These are phyloP conservation scores for Acestrorhynchus altus DNA, from an alignment of 2,797 vertebrate species.

Conservation along the genomic window DNA sequence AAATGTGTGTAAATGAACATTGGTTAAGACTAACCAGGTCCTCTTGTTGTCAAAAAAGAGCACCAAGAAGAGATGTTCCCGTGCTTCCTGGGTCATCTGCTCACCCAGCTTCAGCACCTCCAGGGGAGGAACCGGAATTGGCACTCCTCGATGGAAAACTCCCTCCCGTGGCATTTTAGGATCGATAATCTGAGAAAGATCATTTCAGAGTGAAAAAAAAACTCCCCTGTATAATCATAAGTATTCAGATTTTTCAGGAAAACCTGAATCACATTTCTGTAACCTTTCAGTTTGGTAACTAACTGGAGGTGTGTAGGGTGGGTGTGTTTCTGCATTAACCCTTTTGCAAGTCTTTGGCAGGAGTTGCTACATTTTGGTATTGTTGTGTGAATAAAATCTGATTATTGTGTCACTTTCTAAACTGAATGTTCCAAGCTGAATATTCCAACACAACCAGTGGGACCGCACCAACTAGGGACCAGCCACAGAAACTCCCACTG, in stretches of 20 bases:
- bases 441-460: too few species aligned
- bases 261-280: too few species aligned
- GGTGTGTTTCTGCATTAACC: background rate
- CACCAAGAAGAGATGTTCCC: constrained; percentile 97
- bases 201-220: background rate
- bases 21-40: constrained; percentile 87
- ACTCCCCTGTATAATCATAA: too few species aligned
- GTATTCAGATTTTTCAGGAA: too few species aligned
- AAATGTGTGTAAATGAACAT: background rate
- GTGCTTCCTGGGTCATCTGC: constrained; percentile 98
- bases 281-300: background rate
- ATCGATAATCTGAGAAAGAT: constrained; percentile 89
- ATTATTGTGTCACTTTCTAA: too few species aligned
- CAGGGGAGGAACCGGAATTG: constrained; percentile 96
- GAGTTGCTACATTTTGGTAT: too few species aligned
- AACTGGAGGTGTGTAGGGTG: background rate
- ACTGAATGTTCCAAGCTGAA: too few species aligned
- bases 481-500: too few species aligned
- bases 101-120: constrained; percentile 98
- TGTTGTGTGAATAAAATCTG: too few species aligned
- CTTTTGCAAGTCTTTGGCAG: too few species aligned
- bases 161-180: constrained; percentile 99
- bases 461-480: too few species aligned
- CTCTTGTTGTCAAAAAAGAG: constrained; percentile 99
- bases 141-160: constrained; percentile 96